Percentiles rank a stretch among this genome's conserved stretches.
phyloP scores from a whole-genome alignment of 2,888 invertebrate species.

The Bedellia somnulentella region DNA sequence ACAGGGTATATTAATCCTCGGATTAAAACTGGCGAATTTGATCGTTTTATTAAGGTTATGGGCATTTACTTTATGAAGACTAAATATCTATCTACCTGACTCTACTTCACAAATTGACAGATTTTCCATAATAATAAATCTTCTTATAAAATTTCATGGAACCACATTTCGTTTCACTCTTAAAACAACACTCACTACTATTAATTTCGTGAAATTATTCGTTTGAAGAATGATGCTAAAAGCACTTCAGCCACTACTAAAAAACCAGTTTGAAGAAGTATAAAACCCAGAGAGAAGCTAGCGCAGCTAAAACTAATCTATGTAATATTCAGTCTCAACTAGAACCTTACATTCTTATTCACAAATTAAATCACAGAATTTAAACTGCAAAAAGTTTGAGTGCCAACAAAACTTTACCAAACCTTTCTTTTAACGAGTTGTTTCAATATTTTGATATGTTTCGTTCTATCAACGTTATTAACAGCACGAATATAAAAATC shows the following conservation, averaged over 20 bases:
- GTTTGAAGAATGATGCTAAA: too few relatives aligned
- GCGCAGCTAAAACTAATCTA: slow-evolving; percentile 61
- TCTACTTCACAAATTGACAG: slow-evolving; percentile 54
- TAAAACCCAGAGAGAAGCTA: slow-evolving; percentile 46
- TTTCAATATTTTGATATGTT: slow-evolving; percentile 53
- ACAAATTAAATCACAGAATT: slow-evolving; percentile 59
- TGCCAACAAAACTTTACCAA: slow-evolving; percentile 34
- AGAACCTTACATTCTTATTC: slow-evolving; percentile 59
- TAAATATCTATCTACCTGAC: slow-evolving; percentile 31
- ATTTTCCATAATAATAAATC: slow-evolving; percentile 15
- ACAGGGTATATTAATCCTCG: too few relatives aligned
- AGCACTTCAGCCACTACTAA: too few relatives aligned
- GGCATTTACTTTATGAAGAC: neutral
- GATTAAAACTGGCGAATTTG: too few relatives aligned
- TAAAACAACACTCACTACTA: too few relatives aligned
- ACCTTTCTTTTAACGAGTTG: slow-evolving; percentile 34
- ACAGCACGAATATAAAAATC: slow-evolving; percentile 25
- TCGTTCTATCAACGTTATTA: slow-evolving; percentile 44
- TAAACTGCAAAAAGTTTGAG: slow-evolving; percentile 52
- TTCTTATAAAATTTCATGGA: too few relatives aligned
- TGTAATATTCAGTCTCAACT: slow-evolving; percentile 59
- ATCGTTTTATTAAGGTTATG: neutral
- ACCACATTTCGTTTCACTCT: too few relatives aligned
- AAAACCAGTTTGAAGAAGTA: slow-evolving; percentile 39
- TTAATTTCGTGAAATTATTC: too few relatives aligned